A percentile compares a stretch with the other conserved stretches of the same genome.
These are phyloP conservation scores for Azorinus chamasolen DNA, from an alignment of 2,888 invertebrate species.

Conservation along the genomic window DNA sequence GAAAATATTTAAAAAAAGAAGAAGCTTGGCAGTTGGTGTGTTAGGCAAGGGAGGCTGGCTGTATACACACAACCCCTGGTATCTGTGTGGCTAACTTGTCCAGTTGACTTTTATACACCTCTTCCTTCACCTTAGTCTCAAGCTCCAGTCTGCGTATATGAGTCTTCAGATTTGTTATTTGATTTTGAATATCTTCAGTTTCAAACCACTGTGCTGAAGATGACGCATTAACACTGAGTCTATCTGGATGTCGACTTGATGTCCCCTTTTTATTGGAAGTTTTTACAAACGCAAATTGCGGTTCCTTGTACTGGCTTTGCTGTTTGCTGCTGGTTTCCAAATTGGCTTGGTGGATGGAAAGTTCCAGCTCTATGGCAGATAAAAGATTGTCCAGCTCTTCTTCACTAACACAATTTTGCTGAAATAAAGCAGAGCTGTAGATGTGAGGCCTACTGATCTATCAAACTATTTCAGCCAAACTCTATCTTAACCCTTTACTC, in stretches of 20 bases:
- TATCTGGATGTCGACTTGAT: slow-evolving; percentile 26
- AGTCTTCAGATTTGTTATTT: slow-evolving; percentile 53
- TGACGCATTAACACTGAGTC: neutral
- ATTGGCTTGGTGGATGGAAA: slow-evolving; percentile 65
- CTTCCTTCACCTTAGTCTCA: slow-evolving; percentile 50
- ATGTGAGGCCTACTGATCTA: no score
- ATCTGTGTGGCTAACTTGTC: slow-evolving; percentile 61
- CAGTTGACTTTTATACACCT: slow-evolving; percentile 43
- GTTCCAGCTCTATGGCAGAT: slow-evolving; percentile 66
- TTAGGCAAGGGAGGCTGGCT: slow-evolving; percentile 50
- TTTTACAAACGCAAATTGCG: slow-evolving; percentile 10
- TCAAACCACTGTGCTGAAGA: slow-evolving; percentile 1
- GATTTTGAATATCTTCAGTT: slow-evolving; percentile 50
- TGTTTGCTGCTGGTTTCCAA: slow-evolving; percentile 1
- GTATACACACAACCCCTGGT: slow-evolving; percentile 65
- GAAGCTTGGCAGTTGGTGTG: no score
- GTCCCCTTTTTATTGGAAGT: slow-evolving; percentile 43
- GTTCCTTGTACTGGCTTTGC: slow-evolving; percentile 12
- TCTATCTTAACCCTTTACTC: no score
- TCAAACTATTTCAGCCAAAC: no score
- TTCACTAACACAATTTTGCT: slow-evolving; percentile 58
- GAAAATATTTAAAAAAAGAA: no score
- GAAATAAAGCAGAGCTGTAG: slow-evolving; percentile 31
- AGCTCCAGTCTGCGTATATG: slow-evolving; percentile 60
- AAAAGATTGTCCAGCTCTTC: slow-evolving; percentile 66